phyloP scores from a whole-genome alignment of 2,797 vertebrate genomes.

The Heterohyrax brucei region DNA sequence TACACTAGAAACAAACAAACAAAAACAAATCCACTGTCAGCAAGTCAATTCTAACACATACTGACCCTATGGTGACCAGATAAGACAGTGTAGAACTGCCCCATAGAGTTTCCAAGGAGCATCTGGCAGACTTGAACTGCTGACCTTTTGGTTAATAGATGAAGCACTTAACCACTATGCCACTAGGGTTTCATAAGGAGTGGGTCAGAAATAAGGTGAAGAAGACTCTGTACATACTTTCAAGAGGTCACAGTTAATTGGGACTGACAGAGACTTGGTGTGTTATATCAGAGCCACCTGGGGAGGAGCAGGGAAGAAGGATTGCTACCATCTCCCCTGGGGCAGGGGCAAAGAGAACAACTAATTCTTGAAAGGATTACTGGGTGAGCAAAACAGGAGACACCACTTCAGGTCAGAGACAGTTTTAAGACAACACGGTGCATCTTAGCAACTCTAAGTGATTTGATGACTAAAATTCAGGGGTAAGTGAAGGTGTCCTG shows the following conservation, averaged over 20 bases:
- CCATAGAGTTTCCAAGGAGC: too few species aligned
- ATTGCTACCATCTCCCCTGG: not conserved
- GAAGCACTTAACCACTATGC: too few species aligned
- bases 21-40: not conserved
- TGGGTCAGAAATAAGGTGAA: constrained; percentile 21
- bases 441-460: not conserved
- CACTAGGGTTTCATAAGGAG: too few species aligned
- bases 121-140: too few species aligned
- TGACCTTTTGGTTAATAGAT: too few species aligned
- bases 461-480: not conserved
- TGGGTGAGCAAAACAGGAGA: not conserved
- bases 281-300: not conserved
- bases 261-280: not conserved
- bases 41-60: not conserved
- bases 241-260: not conserved
- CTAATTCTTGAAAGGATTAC: not conserved
- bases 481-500: not conserved
- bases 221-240: not conserved
- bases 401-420: not conserved
- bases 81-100: too few species aligned
- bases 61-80: not conserved
- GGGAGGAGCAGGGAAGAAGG: not conserved
- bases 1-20: too few species aligned
- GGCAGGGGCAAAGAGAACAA: not conserved
- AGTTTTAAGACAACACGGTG: not conserved